phyloP scores from a whole-genome alignment of 2,888 invertebrate species.

The Dioctria rufipes region DNA sequence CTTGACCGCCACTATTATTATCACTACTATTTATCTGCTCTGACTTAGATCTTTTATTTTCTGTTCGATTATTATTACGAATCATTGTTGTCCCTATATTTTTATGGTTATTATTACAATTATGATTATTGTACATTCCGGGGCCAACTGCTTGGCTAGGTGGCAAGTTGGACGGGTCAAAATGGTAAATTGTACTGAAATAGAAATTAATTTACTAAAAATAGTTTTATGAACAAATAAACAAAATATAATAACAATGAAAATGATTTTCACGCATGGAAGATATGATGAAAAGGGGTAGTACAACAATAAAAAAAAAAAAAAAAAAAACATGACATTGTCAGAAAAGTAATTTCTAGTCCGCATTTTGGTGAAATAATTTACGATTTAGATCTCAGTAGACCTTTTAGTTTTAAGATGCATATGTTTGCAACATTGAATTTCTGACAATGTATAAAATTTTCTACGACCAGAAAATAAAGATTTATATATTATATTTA shows the following conservation, averaged over 20 bases:
- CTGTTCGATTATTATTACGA: slow-evolving; percentile 20
- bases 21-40: neutral
- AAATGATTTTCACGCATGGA: slow-evolving; percentile 25
- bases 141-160: slow-evolving; percentile 67
- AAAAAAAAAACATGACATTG: slow-evolving; percentile 11
- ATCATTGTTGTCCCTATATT: slow-evolving; percentile 47
- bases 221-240: neutral
- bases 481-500: too few species aligned
- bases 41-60: slow-evolving; percentile 13
- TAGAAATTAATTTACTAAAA: slow-evolving; percentile 50
- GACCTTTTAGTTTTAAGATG: too few species aligned
- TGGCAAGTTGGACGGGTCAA: slow-evolving; percentile 71
- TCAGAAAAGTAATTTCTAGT: neutral
- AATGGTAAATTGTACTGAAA: slow-evolving; percentile 71
- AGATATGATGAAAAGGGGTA: neutral
- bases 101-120: slow-evolving; percentile 56
- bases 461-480: neutral
- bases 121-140: slow-evolving; percentile 58
- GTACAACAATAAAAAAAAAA: neutral
- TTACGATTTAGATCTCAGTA: too few species aligned
- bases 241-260: slow-evolving; percentile 14
- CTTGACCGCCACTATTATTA: slow-evolving; percentile 17
- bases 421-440: too few species aligned
- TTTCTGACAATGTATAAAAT: slow-evolving; percentile 25
- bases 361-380: too few species aligned